Conservation (phyloP, 2,113 vertebrate genomes). For the Andinoacara biseriatus region DNA sequence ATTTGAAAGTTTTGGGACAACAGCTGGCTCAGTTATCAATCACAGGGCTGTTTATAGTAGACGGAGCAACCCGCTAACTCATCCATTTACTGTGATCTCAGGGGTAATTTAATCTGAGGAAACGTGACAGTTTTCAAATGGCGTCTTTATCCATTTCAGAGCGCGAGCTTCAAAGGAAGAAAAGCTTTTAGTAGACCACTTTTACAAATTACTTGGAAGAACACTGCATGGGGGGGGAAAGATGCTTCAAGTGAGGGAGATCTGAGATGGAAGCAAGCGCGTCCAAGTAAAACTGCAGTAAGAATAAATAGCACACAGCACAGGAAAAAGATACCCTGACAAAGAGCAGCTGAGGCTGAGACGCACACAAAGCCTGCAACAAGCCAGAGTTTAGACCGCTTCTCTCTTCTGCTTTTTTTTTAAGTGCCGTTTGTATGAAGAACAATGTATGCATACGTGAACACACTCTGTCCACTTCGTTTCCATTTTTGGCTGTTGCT, state of each 20-base stretch:
- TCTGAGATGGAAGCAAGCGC: slow-evolving; percentile 39
- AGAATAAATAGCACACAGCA: neutral
- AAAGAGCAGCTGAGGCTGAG: slow-evolving; percentile 38
- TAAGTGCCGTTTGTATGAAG: neutral
- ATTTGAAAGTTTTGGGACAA: slow-evolving; percentile 22
- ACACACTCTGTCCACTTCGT: neutral
- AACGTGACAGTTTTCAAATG: slow-evolving; percentile 27
- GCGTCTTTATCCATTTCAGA: slow-evolving; percentile 38
- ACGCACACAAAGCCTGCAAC: neutral
- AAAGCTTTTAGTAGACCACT: slow-evolving; percentile 56
- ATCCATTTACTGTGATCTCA: slow-evolving; percentile 28
- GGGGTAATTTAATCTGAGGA: neutral
- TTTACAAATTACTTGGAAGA: slow-evolving; percentile 49
- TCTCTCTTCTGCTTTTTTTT: neutral
- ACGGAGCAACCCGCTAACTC: slow-evolving; percentile 12
- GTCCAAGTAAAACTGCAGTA: slow-evolving; percentile 33
- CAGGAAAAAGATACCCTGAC: slow-evolving; percentile 13
- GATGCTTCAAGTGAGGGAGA: slow-evolving; percentile 10
- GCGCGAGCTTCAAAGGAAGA: slow-evolving; percentile 43
- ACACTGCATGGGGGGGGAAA: neutral
- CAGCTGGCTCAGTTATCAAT: slow-evolving; percentile 37
- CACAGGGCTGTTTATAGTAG: slow-evolving; percentile 9
- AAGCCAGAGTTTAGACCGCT: neutral
- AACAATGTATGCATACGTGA: neutral
- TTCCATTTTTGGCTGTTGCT: slow-evolving; percentile 27